These are phyloP conservation scores for Eumaeus atala DNA, from an alignment of 1,140 invertebrate species.

Conservation along the genomic window DNA sequence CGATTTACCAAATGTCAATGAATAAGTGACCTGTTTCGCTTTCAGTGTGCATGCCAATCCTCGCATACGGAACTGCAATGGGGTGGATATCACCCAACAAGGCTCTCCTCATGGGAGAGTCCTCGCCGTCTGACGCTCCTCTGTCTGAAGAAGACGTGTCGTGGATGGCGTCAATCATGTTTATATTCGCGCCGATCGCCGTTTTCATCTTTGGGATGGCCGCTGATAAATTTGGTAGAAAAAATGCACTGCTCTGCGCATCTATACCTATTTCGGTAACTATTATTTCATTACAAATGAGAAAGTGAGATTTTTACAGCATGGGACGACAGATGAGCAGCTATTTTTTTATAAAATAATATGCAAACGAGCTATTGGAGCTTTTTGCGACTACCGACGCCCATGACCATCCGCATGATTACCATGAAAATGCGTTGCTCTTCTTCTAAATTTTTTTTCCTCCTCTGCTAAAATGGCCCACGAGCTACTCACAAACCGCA, in stretches of 20 bases:
- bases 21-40: slow-evolving; percentile 22
- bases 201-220: slow-evolving; percentile 56
- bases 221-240: slow-evolving; percentile 57
- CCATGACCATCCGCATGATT: too few relatives aligned
- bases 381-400: too few relatives aligned
- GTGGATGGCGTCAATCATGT: slow-evolving; percentile 67
- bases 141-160: slow-evolving; percentile 53
- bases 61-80: slow-evolving; percentile 59
- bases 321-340: too few relatives aligned
- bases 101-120: slow-evolving; percentile 43
- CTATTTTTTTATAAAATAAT: too few relatives aligned
- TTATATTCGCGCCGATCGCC: slow-evolving; percentile 60
- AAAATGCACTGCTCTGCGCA: slow-evolving; percentile 44
- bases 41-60: slow-evolving; percentile 60
- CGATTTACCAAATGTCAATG: too few relatives aligned
- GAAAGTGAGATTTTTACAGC: too few relatives aligned
- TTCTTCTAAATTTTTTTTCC: too few relatives aligned
- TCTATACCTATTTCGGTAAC: slow-evolving; percentile 55
- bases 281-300: neutral
- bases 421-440: too few relatives aligned
- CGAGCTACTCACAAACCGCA: too few relatives aligned
- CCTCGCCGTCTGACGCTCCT: slow-evolving; percentile 32
- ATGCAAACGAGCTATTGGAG: too few relatives aligned
- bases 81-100: slow-evolving; percentile 65
- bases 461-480: too few relatives aligned